Evolutionary conservation across 1,140 invertebrate species (phyloP).

Genomic region (Ips nitidus): DNA sequence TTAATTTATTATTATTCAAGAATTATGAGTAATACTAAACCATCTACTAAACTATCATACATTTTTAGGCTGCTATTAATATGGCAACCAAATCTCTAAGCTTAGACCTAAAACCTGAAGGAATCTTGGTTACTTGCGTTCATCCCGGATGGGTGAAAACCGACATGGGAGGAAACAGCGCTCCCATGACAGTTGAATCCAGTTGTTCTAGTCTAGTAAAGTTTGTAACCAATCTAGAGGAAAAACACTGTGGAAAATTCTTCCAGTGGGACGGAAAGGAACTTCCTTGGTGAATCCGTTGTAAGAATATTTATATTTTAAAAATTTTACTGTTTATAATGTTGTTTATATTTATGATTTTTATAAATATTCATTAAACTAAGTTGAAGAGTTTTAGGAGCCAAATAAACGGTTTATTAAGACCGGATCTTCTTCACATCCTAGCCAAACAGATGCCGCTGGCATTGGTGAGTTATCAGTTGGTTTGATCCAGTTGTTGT

Average conservation of each 20-base stretch:
- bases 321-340: neutral
- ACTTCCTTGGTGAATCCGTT: constrained; percentile 69
- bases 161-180: constrained; percentile 81
- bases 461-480: constrained; percentile 56
- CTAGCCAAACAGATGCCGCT: constrained; percentile 61
- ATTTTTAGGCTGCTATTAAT: constrained; percentile 78
- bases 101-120: constrained; percentile 73
- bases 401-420: constrained; percentile 24
- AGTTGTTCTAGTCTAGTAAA: constrained; percentile 67
- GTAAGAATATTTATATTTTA: neutral
- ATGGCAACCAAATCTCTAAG: constrained; percentile 84
- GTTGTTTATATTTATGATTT: neutral
- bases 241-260: constrained; percentile 72
- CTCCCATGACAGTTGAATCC: constrained; percentile 68
- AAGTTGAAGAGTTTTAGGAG: neutral
- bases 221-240: constrained; percentile 62
- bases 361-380: neutral
- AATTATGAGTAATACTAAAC: neutral
- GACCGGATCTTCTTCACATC: constrained; percentile 52
- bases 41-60: neutral
- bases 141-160: constrained; percentile 93
- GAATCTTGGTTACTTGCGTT: constrained; percentile 73
- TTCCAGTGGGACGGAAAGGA: constrained; percentile 74
- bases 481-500: constrained; percentile 57
- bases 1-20: neutral